Percentiles rank a stretch among this genome's conserved stretches.
Evolutionary conservation across 2,113 vertebrate genomes (phyloP).

Genomic region (Ameiurus melas): DNA sequence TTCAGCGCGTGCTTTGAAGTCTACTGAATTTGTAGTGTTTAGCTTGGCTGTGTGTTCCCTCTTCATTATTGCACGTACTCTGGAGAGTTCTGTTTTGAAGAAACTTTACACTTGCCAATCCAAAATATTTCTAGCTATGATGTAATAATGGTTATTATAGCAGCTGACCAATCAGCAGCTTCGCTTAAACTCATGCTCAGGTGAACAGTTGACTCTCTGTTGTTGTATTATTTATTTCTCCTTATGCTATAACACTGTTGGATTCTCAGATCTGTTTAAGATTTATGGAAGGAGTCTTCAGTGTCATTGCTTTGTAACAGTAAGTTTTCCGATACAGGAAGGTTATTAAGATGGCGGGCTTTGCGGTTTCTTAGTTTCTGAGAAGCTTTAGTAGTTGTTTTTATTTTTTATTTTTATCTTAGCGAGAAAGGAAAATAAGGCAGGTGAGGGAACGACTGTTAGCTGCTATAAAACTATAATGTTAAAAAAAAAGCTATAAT

Average conservation of each 20-base stretch:
- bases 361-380: neutral
- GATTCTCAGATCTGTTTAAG: neutral
- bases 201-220: neutral
- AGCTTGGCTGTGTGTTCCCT: neutral
- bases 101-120: neutral
- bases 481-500: too few species aligned
- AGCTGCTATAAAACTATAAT: too few species aligned
- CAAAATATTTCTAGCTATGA: neutral
- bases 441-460: neutral
- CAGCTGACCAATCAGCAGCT: neutral
- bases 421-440: too few species aligned
- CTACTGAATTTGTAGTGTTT: neutral
- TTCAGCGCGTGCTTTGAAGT: neutral
- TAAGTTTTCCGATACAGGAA: neutral
- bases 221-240: neutral
- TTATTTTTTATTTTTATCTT: too few species aligned
- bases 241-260: neutral
- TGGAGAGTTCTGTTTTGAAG: too few species aligned
- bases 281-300: neutral
- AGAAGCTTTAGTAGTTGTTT: neutral
- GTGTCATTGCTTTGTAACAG: neutral
- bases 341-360: neutral
- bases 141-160: neutral
- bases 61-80: neutral
- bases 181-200: neutral